phyloP scores from a whole-genome alignment of 2,113 vertebrate genomes.

The Chlorodrepanis virens region DNA sequence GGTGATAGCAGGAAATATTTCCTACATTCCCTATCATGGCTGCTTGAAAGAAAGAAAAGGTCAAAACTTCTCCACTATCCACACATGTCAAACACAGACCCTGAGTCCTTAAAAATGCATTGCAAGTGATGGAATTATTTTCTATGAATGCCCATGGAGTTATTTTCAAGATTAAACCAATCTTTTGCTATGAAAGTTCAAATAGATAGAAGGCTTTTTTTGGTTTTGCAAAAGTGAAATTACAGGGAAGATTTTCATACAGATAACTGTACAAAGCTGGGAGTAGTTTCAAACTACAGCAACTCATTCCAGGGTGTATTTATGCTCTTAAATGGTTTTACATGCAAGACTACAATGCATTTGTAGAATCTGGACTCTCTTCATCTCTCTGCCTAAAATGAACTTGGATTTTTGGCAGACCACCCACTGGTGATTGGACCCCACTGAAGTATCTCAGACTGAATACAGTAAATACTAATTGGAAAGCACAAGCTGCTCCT shows the following conservation, averaged over 20 bases:
- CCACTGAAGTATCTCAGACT: not conserved
- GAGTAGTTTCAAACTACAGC: not conserved
- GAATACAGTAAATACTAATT: not conserved
- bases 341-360: not conserved
- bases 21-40: not conserved
- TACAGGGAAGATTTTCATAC: not conserved
- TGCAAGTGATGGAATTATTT: not conserved
- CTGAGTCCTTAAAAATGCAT: not conserved
- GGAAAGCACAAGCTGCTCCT: not conserved
- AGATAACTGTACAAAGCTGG: not conserved
- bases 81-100: not conserved
- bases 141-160: not conserved
- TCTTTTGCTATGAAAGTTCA: not conserved
- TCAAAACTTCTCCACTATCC: not conserved
- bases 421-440: not conserved
- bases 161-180: not conserved
- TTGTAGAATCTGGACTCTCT: not conserved
- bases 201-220: not conserved
- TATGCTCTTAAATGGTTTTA: not conserved
- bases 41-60: not conserved
- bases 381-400: not conserved
- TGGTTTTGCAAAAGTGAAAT: not conserved
- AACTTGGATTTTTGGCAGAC: not conserved
- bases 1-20: not conserved
- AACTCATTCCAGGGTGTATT: not conserved